Conservation (phyloP, 2,888 invertebrate species). For the Exocentrus adspersus region DNA sequence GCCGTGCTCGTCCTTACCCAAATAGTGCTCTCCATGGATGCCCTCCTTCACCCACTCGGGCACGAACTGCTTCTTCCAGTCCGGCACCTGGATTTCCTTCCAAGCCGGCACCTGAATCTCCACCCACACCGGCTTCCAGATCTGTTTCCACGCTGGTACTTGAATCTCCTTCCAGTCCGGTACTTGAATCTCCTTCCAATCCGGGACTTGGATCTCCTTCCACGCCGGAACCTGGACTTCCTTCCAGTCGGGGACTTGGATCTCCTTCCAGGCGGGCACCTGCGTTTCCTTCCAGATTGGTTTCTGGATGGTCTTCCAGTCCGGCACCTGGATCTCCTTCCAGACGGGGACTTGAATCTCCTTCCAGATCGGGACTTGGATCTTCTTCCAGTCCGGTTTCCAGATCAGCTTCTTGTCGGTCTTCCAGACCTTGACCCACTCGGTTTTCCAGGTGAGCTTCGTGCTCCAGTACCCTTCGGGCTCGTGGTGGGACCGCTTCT, state of each 20-base stretch:
- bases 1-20: conserved; percentile 83
- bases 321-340: conserved; percentile 82
- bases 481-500: conserved; percentile 69
- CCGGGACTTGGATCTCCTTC: conserved; percentile 77
- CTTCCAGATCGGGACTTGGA: conserved; percentile 72
- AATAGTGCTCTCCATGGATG: conserved; percentile 80
- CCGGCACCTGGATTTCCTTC: conserved; percentile 67
- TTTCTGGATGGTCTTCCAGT: conserved; percentile 79
- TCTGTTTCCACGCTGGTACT: conserved; percentile 74
- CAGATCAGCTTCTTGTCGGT: conserved; percentile 77
- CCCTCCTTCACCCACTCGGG: conserved; percentile 83
- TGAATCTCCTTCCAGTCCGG: conserved; percentile 72
- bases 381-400: conserved; percentile 80
- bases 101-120: conserved; percentile 72
- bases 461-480: conserved; percentile 83
- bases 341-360: conserved; percentile 79
- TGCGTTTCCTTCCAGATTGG: conserved; percentile 83
- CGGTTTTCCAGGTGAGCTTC: conserved; percentile 85
- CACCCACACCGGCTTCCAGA: conserved; percentile 73
- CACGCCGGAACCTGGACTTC: conserved; percentile 75
- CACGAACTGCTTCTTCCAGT: conserved; percentile 77
- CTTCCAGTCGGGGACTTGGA: conserved; percentile 78
- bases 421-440: conserved; percentile 82
- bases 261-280: conserved; percentile 81
- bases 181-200: conserved; percentile 75